Conservation (phyloP, 2,888 invertebrate species). For the Eilema caniola region DNA sequence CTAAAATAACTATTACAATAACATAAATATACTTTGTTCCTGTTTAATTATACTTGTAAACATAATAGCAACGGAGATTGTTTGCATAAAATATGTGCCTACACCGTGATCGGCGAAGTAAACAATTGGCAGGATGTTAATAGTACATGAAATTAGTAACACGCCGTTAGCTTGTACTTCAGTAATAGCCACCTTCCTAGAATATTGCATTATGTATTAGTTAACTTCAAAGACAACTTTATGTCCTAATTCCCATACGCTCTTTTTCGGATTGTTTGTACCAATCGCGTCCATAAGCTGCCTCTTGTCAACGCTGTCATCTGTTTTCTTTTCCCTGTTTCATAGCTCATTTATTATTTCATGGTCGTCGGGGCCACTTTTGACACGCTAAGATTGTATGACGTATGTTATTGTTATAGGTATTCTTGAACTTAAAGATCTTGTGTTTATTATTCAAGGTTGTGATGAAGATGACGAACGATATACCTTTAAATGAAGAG, state of each 20-base stretch:
- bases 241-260: neutral
- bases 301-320: slow-evolving; percentile 1
- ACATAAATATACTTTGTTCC: slow-evolving; percentile 33
- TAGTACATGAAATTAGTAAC: slow-evolving; percentile 45
- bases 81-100: slow-evolving; percentile 47
- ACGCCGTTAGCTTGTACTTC: slow-evolving; percentile 14
- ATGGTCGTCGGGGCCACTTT: neutral
- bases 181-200: slow-evolving; percentile 2
- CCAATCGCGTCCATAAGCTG: neutral
- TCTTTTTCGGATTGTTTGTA: neutral
- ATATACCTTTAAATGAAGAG: neutral
- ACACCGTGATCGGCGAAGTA: slow-evolving; percentile 37
- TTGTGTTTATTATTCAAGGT: slow-evolving; percentile 2
- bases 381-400: neutral
- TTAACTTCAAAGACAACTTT: neutral
- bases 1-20: slow-evolving; percentile 42
- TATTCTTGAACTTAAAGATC: slow-evolving; percentile 4
- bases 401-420: neutral
- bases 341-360: neutral
- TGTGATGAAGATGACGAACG: neutral
- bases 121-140: slow-evolving; percentile 53
- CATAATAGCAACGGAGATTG: slow-evolving; percentile 39
- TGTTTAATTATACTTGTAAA: slow-evolving; percentile 47
- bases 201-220: slow-evolving; percentile 1
- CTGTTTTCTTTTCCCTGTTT: neutral